phyloP scores from a whole-genome alignment of 2,113 vertebrate genomes.

The Centropus bengalensis region DNA sequence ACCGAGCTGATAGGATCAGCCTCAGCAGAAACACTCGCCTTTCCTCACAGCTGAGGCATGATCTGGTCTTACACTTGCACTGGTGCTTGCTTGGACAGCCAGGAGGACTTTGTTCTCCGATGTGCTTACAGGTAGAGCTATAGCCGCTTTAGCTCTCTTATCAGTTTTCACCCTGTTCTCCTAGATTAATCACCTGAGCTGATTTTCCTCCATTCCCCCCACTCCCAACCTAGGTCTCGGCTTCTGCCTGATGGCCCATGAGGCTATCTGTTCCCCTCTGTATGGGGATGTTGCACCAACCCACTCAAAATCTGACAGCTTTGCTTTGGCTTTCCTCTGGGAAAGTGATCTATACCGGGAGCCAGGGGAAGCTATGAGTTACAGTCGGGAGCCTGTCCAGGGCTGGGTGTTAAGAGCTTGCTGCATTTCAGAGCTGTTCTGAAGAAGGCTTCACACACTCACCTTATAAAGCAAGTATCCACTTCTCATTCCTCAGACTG shows the following conservation, averaged over 20 bases:
- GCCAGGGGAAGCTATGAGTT: not conserved
- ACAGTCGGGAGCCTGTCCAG: not conserved
- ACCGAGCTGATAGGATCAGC: not conserved
- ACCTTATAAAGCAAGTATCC: not conserved
- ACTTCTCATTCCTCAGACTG: not conserved
- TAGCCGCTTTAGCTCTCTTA: not conserved
- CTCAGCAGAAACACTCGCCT: not conserved
- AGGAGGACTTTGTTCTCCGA: not conserved
- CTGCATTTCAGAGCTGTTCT: not conserved
- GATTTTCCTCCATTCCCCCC: not conserved
- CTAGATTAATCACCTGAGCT: not conserved
- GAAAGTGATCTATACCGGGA: not conserved
- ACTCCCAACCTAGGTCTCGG: not conserved
- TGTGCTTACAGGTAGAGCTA: not conserved
- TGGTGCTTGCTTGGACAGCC: not conserved
- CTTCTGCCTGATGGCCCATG: not conserved
- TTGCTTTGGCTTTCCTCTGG: not conserved
- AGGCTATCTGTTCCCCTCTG: not conserved
- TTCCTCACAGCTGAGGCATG: not conserved
- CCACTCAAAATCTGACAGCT: not conserved
- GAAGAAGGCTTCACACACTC: not conserved
- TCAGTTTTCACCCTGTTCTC: not conserved
- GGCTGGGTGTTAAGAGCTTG: not conserved
- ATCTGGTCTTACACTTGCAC: not conserved
- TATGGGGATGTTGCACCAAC: not conserved